phyloP scores from a whole-genome alignment of 2,888 invertebrate genomes.

The Callyntrura sp. region DNA sequence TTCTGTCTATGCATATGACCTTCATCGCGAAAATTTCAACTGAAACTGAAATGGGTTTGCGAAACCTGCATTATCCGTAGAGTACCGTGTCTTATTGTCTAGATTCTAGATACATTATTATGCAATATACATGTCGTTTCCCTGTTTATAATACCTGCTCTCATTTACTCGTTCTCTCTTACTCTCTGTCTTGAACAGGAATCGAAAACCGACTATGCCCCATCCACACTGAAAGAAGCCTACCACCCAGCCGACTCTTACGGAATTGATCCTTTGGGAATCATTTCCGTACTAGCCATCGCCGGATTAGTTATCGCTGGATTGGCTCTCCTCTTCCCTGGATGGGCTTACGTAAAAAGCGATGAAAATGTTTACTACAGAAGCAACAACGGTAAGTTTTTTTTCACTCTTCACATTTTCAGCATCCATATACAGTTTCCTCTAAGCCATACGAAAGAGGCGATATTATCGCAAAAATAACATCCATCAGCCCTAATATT shows the following conservation, averaged over 20 bases:
- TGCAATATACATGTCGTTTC: neutral
- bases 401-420: neutral
- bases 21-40: neutral
- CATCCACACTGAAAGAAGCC: constrained; percentile 78
- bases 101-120: neutral
- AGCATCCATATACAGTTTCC: neutral
- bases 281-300: constrained; percentile 84
- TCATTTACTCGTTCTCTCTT: neutral
- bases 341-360: constrained; percentile 84
- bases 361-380: constrained; percentile 84
- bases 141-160: neutral
- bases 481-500: neutral
- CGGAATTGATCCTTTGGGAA: constrained; percentile 84
- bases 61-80: neutral
- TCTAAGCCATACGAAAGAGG: neutral
- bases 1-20: neutral
- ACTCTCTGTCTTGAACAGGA: constrained; percentile 74
- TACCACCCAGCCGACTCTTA: constrained; percentile 84
- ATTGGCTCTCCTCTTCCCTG: constrained; percentile 84
- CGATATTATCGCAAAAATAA: neutral
- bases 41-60: neutral
- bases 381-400: constrained; percentile 82
- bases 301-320: constrained; percentile 84
- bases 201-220: constrained; percentile 82
- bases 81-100: neutral